Evolutionary conservation across 2,888 invertebrate species (phyloP).

Genomic region (Rambutsinella grinnellia): DNA sequence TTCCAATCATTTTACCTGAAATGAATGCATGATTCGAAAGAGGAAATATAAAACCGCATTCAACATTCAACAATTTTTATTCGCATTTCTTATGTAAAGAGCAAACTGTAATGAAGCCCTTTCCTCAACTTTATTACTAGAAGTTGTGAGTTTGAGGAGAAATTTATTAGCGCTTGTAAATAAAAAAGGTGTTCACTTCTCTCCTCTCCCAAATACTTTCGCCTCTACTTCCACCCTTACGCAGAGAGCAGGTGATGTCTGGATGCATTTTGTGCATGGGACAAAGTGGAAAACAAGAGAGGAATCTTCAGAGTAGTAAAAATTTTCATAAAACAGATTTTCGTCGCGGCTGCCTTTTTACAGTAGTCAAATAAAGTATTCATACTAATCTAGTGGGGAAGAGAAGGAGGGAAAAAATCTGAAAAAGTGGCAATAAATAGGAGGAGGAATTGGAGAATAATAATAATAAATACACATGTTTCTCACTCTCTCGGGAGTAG

Average conservation of each 20-base stretch:
- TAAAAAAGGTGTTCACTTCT: conserved; percentile 1
- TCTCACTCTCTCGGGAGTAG: background rate
- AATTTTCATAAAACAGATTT: background rate
- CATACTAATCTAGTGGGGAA: too few species aligned
- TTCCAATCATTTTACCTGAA: too few species aligned
- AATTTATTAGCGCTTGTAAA: conserved; percentile 32
- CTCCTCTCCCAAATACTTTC: background rate
- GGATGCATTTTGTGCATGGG: background rate
- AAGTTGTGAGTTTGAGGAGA: conserved; percentile 13
- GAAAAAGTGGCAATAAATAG: conserved; percentile 23
- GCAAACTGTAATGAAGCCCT: background rate
- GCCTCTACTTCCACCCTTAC: conserved; percentile 45
- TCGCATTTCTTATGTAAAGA: conserved; percentile 29
- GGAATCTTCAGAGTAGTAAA: conserved; percentile 6
- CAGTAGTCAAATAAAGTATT: conserved; percentile 18
- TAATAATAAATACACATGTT: conserved; percentile 21
- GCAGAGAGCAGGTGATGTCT: conserved; percentile 27
- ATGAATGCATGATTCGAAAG: too few species aligned
- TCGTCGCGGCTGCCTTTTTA: background rate
- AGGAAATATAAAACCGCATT: background rate
- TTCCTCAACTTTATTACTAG: conserved; percentile 18
- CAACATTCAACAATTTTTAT: conserved; percentile 24
- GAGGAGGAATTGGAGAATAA: conserved; percentile 21
- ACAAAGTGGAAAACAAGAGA: background rate
- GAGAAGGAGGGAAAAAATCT: background rate